Percentiles rank a stretch among this genome's conserved stretches.
Conservation (phyloP, 2,797 vertebrate genomes). For the Zalophus californianus region DNA sequence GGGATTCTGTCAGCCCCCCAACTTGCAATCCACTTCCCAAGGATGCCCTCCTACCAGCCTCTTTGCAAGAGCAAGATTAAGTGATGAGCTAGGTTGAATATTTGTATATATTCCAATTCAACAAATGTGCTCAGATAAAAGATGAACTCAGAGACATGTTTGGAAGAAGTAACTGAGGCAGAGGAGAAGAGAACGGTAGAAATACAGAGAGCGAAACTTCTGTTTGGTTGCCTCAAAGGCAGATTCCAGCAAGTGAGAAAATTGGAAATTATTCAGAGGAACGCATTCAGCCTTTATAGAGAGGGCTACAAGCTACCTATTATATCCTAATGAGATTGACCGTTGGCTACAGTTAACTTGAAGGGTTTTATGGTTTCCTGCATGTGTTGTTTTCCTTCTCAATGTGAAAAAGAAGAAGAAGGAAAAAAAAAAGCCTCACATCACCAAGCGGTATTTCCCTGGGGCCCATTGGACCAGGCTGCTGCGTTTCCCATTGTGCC, state of each 20-base stretch:
- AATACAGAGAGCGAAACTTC: background rate
- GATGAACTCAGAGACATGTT: background rate
- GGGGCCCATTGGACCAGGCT: constrained; percentile 43
- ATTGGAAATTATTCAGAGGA: background rate
- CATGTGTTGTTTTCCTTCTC: constrained; percentile 81
- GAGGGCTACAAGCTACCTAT: background rate
- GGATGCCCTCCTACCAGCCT: background rate
- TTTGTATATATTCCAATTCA: background rate
- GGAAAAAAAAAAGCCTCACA: constrained; percentile 50
- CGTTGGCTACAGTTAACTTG: constrained; percentile 85
- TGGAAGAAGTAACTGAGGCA: background rate
- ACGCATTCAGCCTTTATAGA: background rate
- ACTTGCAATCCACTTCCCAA: background rate
- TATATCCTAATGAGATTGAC: constrained; percentile 80
- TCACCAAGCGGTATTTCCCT: constrained; percentile 75
- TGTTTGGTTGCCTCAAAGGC: background rate
- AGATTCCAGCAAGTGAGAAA: background rate
- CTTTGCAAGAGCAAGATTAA: background rate
- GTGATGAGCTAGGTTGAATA: background rate
- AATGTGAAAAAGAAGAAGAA: constrained; percentile 75
- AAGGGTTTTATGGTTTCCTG: constrained; percentile 90
- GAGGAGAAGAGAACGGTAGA: background rate
- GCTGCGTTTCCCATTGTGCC: background rate
- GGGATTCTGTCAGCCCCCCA: background rate
- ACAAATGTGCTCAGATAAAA: background rate